Conservation (phyloP, 1,140 invertebrate genomes). For the Heliconius melpomene region DNA sequence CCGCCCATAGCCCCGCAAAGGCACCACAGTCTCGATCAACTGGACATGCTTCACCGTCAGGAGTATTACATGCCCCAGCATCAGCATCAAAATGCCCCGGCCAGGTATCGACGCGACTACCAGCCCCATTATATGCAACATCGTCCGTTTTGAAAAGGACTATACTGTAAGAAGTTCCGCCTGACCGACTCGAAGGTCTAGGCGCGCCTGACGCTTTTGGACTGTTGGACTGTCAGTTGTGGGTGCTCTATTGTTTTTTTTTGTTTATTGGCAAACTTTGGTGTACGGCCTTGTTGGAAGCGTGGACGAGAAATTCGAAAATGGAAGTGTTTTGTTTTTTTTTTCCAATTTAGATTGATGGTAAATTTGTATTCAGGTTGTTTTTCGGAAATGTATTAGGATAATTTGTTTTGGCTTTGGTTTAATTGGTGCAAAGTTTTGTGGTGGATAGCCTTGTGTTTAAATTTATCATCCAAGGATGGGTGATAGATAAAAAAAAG, state of each 20-base stretch:
- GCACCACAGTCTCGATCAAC: conserved; percentile 74
- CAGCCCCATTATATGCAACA: conserved; percentile 70
- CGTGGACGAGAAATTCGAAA: not conserved
- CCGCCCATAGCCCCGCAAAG: conserved; percentile 59
- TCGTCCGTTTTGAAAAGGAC: conserved; percentile 78
- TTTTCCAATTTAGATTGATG: not conserved
- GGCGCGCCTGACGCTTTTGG: conserved; percentile 36
- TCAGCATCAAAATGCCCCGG: conserved; percentile 1
- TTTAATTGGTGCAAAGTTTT: no score
- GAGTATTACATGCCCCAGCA: conserved; percentile 55
- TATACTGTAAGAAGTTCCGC: conserved; percentile 77
- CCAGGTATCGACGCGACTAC: conserved; percentile 65
- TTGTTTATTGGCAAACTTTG: not conserved
- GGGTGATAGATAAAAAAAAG: no score
- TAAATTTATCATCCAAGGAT: no score
- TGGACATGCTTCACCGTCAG: conserved; percentile 71
- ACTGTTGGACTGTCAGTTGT: conserved; percentile 12
- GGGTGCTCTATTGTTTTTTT: conserved; percentile 20
- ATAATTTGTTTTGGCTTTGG: no score
- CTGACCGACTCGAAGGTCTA: conserved; percentile 72
- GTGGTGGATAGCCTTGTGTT: no score
- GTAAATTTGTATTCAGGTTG: no score
- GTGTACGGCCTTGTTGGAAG: not conserved
- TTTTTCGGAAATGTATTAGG: no score
- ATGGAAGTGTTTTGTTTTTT: not conserved